phyloP scores from a whole-genome alignment of 2,797 vertebrate species.

The Thaleichthys pacificus region DNA sequence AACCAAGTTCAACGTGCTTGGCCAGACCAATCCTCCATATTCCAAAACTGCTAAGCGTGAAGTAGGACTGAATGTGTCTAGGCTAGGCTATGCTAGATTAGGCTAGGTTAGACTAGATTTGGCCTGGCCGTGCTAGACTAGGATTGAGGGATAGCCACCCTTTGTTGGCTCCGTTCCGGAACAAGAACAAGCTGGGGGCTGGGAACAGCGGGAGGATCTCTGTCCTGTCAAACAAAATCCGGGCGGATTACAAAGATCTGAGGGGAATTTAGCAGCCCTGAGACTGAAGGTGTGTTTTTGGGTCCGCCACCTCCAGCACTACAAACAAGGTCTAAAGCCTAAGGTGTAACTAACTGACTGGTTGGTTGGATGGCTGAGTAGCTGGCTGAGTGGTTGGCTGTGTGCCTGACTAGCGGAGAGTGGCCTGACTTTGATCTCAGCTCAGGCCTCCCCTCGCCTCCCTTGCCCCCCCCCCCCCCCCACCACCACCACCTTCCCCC shows the following conservation, averaged over 20 bases:
- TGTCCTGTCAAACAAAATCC: slow-evolving; percentile 72
- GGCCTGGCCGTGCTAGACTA: slow-evolving; percentile 21
- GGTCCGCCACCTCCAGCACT: slow-evolving; percentile 70
- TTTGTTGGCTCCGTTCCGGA: slow-evolving; percentile 48
- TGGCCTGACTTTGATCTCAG: slow-evolving; percentile 61
- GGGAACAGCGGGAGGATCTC: slow-evolving; percentile 65
- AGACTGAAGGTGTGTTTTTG: slow-evolving; percentile 70
- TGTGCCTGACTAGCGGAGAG: slow-evolving; percentile 15
- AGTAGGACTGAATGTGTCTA: slow-evolving; percentile 23
- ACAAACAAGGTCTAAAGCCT: slow-evolving; percentile 68
- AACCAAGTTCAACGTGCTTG: slow-evolving; percentile 33
- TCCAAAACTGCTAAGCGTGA: slow-evolving; percentile 33
- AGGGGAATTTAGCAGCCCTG: slow-evolving; percentile 78
- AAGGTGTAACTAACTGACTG: slow-evolving; percentile 65
- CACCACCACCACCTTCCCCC: slow-evolving; percentile 23
- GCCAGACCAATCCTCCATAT: slow-evolving; percentile 34
- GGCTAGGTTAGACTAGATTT: not conserved
- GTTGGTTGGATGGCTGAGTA: slow-evolving; percentile 31
- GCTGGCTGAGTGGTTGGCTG: slow-evolving; percentile 22
- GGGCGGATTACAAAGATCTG: slow-evolving; percentile 72
- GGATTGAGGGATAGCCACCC: slow-evolving; percentile 31
- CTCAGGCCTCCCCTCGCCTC: slow-evolving; percentile 31
- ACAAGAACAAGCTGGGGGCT: slow-evolving; percentile 15
- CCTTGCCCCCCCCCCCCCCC: not conserved
- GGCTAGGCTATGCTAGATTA: slow-evolving; percentile 12